These are phyloP conservation scores for Pollenia amentaria DNA, from an alignment of 2,888 invertebrate genomes.

Conservation along the genomic window DNA sequence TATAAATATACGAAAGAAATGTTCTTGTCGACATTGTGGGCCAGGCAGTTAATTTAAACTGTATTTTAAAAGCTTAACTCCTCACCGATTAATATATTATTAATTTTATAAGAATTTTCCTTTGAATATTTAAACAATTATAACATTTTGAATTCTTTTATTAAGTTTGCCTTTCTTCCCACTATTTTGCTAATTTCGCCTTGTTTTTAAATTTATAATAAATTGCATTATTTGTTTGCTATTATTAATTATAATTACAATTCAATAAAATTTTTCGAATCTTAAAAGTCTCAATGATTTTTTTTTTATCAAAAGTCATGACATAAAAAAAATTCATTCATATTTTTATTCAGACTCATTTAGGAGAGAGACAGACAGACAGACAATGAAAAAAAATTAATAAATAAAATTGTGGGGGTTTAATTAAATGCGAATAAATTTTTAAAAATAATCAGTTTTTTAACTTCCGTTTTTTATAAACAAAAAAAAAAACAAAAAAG, in stretches of 20 bases:
- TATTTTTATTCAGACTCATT: not conserved
- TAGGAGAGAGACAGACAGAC: too few species aligned
- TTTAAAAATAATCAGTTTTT: not conserved
- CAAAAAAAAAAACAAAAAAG: too few species aligned
- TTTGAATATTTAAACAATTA: too few species aligned
- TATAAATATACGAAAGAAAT: too few species aligned
- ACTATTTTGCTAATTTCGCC: not conserved
- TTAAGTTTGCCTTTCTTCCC: not conserved
- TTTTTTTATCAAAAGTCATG: not conserved
- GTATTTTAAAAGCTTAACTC: too few species aligned
- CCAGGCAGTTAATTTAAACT: too few species aligned
- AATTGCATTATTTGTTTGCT: not conserved
- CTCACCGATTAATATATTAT: too few species aligned
- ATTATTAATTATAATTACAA: not conserved
- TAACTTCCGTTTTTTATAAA: conserved; percentile 4
- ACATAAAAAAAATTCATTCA: not conserved
- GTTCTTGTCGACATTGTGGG: too few species aligned
- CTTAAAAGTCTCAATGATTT: too few species aligned
- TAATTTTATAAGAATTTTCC: too few species aligned
- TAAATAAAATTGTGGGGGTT: not conserved
- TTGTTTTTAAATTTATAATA: not conserved
- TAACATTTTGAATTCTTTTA: too few species aligned
- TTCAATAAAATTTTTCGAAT: not conserved
- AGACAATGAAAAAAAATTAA: not conserved
- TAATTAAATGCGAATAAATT: not conserved